A percentile compares a stretch with the other conserved stretches of the same genome.
phyloP scores from a whole-genome alignment of 2,113 vertebrate species.

The Miniopterus natalensis region DNA sequence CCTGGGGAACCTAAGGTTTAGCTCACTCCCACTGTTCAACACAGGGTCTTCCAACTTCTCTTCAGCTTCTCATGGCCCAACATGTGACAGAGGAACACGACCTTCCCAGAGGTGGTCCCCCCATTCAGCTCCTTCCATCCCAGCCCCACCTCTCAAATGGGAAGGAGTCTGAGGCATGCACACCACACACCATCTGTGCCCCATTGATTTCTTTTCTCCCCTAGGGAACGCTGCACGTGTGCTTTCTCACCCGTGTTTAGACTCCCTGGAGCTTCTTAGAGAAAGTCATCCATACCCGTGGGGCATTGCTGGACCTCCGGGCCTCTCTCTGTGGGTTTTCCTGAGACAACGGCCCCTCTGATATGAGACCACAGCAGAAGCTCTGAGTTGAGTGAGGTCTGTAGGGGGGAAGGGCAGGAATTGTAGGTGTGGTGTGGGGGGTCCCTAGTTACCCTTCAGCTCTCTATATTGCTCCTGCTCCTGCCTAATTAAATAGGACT shows the following conservation, averaged over 20 bases:
- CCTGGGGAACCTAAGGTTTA: background rate
- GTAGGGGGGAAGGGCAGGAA: background rate
- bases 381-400: background rate
- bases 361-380: background rate
- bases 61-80: background rate
- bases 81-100: background rate
- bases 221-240: background rate
- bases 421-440: accelerated
- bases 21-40: background rate
- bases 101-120: background rate
- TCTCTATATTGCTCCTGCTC: background rate
- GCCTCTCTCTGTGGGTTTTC: background rate
- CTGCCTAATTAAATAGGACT: background rate
- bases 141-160: background rate
- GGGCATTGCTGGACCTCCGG: background rate
- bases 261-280: background rate
- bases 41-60: background rate
- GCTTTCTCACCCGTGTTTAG: background rate
- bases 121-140: background rate
- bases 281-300: background rate
- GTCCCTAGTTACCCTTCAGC: background rate
- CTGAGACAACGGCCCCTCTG: background rate
- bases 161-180: background rate
- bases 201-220: background rate
- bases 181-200: accelerated